Conservation (phyloP, 2,113 vertebrate species). For the Rhinoderma darwinii region DNA sequence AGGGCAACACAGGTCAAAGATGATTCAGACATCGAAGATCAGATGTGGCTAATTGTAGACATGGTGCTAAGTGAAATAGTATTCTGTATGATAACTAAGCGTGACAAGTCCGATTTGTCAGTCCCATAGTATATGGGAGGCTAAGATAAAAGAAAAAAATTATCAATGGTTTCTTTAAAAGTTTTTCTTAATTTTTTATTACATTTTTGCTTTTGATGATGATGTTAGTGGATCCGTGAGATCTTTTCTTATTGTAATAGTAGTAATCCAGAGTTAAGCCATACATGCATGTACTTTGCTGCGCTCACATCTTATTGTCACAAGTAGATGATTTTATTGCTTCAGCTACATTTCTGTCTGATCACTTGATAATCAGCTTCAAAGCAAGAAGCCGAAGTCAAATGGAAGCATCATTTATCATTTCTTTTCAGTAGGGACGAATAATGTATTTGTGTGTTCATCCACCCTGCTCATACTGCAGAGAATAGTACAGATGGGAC, state of each 20-base stretch:
- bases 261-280: neutral
- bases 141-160: neutral
- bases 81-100: neutral
- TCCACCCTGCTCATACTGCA: neutral
- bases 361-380: neutral
- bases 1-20: constrained; percentile 25
- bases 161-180: neutral
- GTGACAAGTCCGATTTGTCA: neutral
- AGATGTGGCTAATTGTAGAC: neutral
- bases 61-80: neutral
- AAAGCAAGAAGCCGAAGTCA: neutral
- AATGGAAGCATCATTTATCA: constrained; percentile 1
- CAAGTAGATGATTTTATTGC: neutral
- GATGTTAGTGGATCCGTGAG: neutral
- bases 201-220: neutral
- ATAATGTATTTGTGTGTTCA: constrained; percentile 9
- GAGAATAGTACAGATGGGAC: constrained; percentile 13
- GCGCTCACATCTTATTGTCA: neutral
- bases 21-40: neutral
- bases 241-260: neutral
- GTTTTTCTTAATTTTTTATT: neutral
- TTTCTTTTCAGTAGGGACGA: constrained; percentile 7
- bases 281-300: neutral
- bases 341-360: neutral
- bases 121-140: neutral